A percentile compares a stretch with the other conserved stretches of the same genome.
Conservation (phyloP, 1,140 invertebrate genomes). For the Camponotus pennsylvanicus region DNA sequence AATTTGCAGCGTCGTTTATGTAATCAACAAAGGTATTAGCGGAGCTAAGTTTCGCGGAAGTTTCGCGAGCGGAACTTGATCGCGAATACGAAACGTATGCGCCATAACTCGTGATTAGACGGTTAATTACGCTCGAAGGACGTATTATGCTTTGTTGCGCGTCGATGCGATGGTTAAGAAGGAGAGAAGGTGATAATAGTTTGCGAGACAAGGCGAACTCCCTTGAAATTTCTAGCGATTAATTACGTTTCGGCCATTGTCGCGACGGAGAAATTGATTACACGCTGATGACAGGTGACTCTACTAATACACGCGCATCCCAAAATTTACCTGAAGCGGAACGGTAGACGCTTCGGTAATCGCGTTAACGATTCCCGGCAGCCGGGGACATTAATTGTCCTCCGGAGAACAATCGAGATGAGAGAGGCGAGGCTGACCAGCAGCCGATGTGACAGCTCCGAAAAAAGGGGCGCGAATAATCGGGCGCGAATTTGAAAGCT, state of each 20-base stretch:
- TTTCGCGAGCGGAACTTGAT: slow-evolving; percentile 48
- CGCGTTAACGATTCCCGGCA: slow-evolving; percentile 66
- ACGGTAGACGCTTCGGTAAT: slow-evolving; percentile 47
- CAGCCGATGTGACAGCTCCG: background rate
- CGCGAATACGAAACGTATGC: slow-evolving; percentile 20
- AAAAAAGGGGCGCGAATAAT: slow-evolving; percentile 11
- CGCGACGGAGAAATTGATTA: slow-evolving; percentile 63
- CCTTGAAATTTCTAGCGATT: slow-evolving; percentile 56
- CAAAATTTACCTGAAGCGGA: slow-evolving; percentile 20
- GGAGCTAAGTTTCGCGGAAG: background rate
- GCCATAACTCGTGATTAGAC: slow-evolving; percentile 44
- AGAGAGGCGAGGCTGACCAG: slow-evolving; percentile 8
- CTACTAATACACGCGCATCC: slow-evolving; percentile 13
- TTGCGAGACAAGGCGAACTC: background rate
- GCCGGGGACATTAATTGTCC: slow-evolving; percentile 67
- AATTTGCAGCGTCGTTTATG: slow-evolving; percentile 15
- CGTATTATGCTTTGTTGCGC: slow-evolving; percentile 33
- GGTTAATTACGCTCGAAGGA: slow-evolving; percentile 57
- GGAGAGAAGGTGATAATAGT: slow-evolving; percentile 22
- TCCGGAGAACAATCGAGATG: slow-evolving; percentile 56
- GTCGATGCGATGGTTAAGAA: background rate
- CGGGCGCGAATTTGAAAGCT: slow-evolving; percentile 10
- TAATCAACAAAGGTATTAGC: slow-evolving; percentile 30
- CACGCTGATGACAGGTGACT: slow-evolving; percentile 60
- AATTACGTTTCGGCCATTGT: slow-evolving; percentile 68